Base-by-base conservation (phyloP, 2,113 vertebrate genomes). In the Crotophaga sulcirostris region DNA sequence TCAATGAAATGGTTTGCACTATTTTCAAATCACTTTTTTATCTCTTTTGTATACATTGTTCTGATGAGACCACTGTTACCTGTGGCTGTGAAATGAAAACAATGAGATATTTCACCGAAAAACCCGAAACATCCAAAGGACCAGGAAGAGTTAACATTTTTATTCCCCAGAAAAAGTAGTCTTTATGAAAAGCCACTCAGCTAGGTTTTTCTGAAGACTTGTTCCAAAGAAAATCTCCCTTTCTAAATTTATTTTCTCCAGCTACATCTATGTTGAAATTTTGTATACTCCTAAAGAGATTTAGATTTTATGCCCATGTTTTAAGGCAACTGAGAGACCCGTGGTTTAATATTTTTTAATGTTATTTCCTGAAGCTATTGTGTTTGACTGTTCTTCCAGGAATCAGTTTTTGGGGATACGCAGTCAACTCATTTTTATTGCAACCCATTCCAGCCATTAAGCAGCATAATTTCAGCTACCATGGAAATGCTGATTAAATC, bases 401-500 rank as follows among this genome's bases (percentile, higher is more conserved):
- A 96, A 91, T 87, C 88, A 89, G 10, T 96, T 83, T 92, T 85
- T 58, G 15, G 44, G 73, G 47, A 82, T 49, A 80, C 13, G 33
- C 29, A 67, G 64, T 67, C 87, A 91, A 70, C 36, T 84, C 28
- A 13, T 33, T 93, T 93, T 79, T 67, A 92, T 69, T 91, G 60
- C 28, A 70, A 26, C 77, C 34, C 92, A 85, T 87, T 74, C 76
- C 40, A 93, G 58, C 55, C 49, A 38, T 76, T 93, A 94, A 72
- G 76, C 67, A 91, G 24, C 59, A n/a, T 86, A 62, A 93, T 96
- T 96, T 95, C 77, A 86, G 54, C 80, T 93, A 77, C 62, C 81
- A 36, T 75, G 81, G 88, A 90, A 95, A 95, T 89, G 72, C 55
- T 93, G 90, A 96, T 93, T 78, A 73, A 92, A 92, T 74, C 36